Evolutionary conservation across 2,888 invertebrate species (phyloP).

Genomic region (Drosophila cracens): DNA sequence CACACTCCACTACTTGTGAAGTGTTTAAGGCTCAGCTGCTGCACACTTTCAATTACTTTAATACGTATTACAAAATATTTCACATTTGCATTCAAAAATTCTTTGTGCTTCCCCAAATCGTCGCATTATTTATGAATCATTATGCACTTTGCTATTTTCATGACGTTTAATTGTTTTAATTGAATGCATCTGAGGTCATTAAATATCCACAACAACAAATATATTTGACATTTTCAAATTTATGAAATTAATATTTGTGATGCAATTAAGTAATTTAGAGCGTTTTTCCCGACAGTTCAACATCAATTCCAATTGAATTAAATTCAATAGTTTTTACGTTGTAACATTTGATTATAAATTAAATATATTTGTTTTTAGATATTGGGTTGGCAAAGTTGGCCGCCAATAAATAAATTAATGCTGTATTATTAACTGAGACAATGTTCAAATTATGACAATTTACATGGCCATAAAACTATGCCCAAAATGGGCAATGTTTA

Average conservation of each 20-base stretch:
- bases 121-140: conserved; percentile 62
- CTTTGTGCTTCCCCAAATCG: conserved; percentile 41
- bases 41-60: conserved; percentile 38
- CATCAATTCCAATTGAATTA: conserved; percentile 56
- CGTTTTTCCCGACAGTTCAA: conserved; percentile 9
- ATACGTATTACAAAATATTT: conserved; percentile 59
- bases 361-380: background rate
- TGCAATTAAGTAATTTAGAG: conserved; percentile 50
- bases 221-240: conserved; percentile 63
- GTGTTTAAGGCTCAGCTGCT: conserved; percentile 1
- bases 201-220: conserved; percentile 51
- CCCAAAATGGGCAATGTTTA: conserved; percentile 28
- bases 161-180: conserved; percentile 77
- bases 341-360: conserved; percentile 17
- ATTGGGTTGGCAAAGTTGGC: conserved; percentile 28
- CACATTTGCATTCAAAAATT: conserved; percentile 34
- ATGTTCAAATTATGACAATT: conserved; percentile 60
- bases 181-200: conserved; percentile 60
- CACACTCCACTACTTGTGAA: conserved; percentile 2
- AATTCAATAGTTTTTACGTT: conserved; percentile 25
- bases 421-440: conserved; percentile 71
- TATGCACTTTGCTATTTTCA: conserved; percentile 54
- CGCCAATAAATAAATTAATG: conserved; percentile 66
- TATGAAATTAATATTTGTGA: conserved; percentile 66
- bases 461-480: conserved; percentile 45